Base-by-base conservation (phyloP, 2,888 invertebrate genomes). In the Hemicrepidius hirtus region DNA sequence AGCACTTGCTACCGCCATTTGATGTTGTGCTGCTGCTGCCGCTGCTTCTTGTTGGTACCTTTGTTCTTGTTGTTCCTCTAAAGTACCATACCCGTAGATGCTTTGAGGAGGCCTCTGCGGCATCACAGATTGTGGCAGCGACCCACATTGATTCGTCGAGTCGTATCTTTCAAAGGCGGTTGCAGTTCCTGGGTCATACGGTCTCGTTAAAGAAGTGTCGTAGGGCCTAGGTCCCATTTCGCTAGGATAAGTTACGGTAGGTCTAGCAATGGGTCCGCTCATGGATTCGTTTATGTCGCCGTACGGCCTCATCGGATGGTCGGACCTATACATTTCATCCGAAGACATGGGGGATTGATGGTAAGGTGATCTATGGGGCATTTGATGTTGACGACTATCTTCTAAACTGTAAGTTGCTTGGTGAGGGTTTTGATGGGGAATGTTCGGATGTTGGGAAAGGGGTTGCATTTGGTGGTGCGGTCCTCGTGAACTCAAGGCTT, bases 141-240 rank as follows among this genome's bases (percentile, higher is more conserved):
- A 85, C 16, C 84, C 83, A 74, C 86, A 86, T 72, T 85, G 86
- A 50, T 75, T 80, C 6, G 82, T 79, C 2, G 87, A 83, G 80
- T 93, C 93, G 84, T 93, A 93, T 46, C 92, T 87, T 77, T 91
- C 92, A 80, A 91, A 91, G 3, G 90, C 90, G 0, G 90, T 87
- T 0, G 88, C 87, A 78, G 89, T 87, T 80, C 88, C 89, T 0
- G 90, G 90, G 79, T 91, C 90, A 80, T 91, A 90, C 0, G 90
- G 89, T 77, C 90, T 85, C 2, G 79, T 75, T 20, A 73, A 9
- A 87, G 87, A 85, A 20, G 87, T 86, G 66, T 90, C 90, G 80
- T 90, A 90, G 6, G 87, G 84, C 59, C 85, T 77, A 69, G 82
- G 82, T 0, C 85, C 84, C 74, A 89, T 87, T 74, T 90, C 90